phyloP scores from a whole-genome alignment of 1,140 invertebrate species.

The Sinonovacula constricta region DNA sequence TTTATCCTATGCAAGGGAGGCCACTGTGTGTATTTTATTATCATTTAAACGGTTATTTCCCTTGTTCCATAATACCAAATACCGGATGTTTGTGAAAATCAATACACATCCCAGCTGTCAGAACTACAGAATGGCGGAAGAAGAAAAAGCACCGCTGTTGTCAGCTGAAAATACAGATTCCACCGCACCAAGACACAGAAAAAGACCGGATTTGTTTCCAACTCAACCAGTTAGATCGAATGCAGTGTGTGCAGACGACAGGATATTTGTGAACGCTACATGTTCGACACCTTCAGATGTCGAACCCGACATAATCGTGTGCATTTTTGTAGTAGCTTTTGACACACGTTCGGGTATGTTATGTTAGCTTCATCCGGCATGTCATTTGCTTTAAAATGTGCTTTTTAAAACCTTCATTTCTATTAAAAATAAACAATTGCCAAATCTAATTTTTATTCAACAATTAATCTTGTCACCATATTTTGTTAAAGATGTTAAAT shows the following conservation, averaged over 20 bases:
- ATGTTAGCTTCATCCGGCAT: neutral
- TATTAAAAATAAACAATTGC: neutral
- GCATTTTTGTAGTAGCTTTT: conserved; percentile 79
- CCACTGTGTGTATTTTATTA: no score
- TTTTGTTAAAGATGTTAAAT: neutral
- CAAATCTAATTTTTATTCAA: neutral
- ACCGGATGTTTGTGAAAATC: conserved; percentile 51
- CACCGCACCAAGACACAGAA: conserved; percentile 50
- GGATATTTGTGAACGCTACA: conserved; percentile 61
- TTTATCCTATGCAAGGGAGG: no score
- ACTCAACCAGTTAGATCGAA: conserved; percentile 48
- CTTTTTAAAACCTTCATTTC: no score
- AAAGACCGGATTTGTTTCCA: conserved; percentile 50
- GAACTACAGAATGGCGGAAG: conserved; percentile 64
- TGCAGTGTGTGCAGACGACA: conserved; percentile 51
- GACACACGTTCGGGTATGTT: conserved; percentile 78
- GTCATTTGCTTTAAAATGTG: neutral
- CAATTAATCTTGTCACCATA: neutral
- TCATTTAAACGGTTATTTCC: no score
- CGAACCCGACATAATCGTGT: conserved; percentile 73
- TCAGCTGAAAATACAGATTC: conserved; percentile 56
- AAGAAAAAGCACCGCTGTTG: conserved; percentile 69
- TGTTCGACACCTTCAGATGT: conserved; percentile 51
- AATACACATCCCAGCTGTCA: conserved; percentile 14
- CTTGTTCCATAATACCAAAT: no score